Conservation (phyloP, 2,113 vertebrate genomes). For the Nycticryphes semicollaris region DNA sequence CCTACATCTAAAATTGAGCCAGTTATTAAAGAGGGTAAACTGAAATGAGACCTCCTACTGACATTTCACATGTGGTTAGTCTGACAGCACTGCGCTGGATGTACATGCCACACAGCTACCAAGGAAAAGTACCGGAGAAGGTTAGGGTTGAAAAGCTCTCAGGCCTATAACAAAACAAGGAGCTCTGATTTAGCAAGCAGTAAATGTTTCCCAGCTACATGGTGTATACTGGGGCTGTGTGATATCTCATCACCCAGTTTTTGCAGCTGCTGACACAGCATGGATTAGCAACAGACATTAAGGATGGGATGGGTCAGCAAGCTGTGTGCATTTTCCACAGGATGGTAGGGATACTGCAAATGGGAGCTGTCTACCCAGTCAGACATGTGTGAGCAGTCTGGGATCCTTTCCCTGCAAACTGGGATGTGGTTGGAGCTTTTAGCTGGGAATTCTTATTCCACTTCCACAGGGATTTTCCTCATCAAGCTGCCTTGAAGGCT, state of each 20-base stretch:
- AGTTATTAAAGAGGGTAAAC: neutral
- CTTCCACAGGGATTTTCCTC: neutral
- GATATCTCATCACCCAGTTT: fast-evolving
- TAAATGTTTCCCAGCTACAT: neutral
- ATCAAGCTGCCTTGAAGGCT: neutral
- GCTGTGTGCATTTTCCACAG: neutral
- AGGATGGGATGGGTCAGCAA: neutral
- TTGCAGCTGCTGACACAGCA: neutral
- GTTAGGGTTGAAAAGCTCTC: neutral
- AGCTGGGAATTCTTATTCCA: neutral
- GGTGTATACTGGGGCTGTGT: too few species aligned
- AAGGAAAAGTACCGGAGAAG: neutral
- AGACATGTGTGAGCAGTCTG: neutral
- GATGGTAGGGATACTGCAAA: neutral
- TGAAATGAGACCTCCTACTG: neutral
- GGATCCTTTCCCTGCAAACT: neutral
- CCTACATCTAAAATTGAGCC: neutral
- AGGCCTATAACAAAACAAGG: neutral
- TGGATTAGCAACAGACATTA: neutral
- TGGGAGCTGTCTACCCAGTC: neutral
- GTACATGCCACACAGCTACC: neutral
- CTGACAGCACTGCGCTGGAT: fast-evolving
- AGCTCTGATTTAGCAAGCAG: neutral
- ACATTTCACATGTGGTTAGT: neutral
- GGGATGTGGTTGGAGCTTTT: neutral